Evolutionary conservation across 1,140 invertebrate species (phyloP).

Genomic region (silkworm (Bombyx mori)): ASM3026992v2 NC_085122.1:3694001-3694500

Average conservation of each 20-base stretch:
- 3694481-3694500: no score
- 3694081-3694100: no score
- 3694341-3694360: not conserved
- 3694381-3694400: not conserved
- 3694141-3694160: no score
- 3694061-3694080: no score
- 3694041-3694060: no score
- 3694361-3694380: not conserved
- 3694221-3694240: not conserved
- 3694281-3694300: not conserved
- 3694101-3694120: no score
- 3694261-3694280: conserved; percentile 2
- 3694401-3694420: not conserved
- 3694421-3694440: not conserved
- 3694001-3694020: no score
- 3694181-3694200: not conserved
- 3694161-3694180: not conserved
- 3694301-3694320: not conserved
- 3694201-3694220: conserved; percentile 1
- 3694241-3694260: conserved; percentile 1
- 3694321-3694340: not conserved
- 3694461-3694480: no score
- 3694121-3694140: no score
- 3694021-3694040: no score
- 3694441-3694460: no score